Evolutionary conservation across 2,113 vertebrate genomes (phyloP).

Genomic region (Syrmaticus mikado): DNA sequence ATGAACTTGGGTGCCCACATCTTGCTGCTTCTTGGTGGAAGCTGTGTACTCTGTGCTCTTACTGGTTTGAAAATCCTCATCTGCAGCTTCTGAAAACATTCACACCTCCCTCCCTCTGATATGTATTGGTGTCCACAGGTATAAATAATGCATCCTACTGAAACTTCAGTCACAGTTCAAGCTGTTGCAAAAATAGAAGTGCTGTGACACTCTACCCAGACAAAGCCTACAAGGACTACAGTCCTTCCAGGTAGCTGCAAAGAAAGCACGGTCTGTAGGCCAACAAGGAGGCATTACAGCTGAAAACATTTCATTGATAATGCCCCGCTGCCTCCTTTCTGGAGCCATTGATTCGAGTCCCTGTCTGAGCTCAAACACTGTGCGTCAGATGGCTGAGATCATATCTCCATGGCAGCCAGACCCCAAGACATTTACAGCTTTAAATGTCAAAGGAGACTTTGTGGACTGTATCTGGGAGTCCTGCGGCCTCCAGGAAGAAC

Average conservation of each 20-base stretch:
- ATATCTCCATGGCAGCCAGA: background rate
- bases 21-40: background rate
- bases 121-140: background rate
- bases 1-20: background rate
- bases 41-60: background rate
- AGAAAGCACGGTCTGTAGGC: background rate
- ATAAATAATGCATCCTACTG: background rate
- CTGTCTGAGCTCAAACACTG: background rate
- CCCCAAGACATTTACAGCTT: conserved; percentile 16
- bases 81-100: background rate
- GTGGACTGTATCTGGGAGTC: background rate
- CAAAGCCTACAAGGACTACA: background rate
- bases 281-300: background rate
- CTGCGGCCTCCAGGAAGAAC: background rate
- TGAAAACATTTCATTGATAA: conserved; percentile 7
- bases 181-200: background rate
- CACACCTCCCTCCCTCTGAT: background rate
- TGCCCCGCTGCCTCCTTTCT: background rate
- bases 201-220: background rate
- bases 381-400: background rate
- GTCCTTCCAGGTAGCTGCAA: background rate
- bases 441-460: conserved; percentile 12
- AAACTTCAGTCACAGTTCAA: background rate
- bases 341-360: background rate
- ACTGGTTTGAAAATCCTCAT: background rate